Base-by-base conservation (phyloP, 2,888 invertebrate genomes). In the Eristalis pertinax region DNA sequence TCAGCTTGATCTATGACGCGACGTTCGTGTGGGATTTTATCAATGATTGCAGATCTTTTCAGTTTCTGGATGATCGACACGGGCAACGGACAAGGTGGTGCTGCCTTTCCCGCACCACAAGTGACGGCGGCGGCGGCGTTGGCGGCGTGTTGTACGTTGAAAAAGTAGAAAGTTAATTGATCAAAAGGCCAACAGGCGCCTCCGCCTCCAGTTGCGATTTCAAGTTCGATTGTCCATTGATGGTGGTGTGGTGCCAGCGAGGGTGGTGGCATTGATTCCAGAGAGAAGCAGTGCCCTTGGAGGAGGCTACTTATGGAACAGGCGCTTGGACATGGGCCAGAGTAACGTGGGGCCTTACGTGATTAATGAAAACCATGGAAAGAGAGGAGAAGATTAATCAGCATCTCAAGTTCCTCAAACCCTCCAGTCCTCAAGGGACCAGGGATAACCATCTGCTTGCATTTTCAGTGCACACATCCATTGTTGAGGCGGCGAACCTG, bases 111-210 rank as follows among this genome's bases (percentile, higher is more conserved):
- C 58, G 19, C 43, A 19, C 43, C 43, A 70, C 24, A 24, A 58
- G 67, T 60, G n/a, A 77, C 32, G 32, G 4, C 32, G 7, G 32
- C 26, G 26, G 26, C 26, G n/a, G 26, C 26, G 26, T 1, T 5
- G 32, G 32, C 7, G 32, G 32, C 77, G 35, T 85, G 50, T 50
- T 50, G 74, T 67, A 75, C 60, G 68, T 67, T 69, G 73, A 86
- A 81, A 86, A 86, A 64, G 32, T 78, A 86, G 82, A 86, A 86
- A 86, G 86, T 86, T 78, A 70, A 74, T 56, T 29, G 63, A 63
- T 67, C 58, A 62, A 41, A 0, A 10, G 50, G 50, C 50, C 19
- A 50, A 19, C 7, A 50, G 50, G 50, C 50, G 50, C 50, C 50
- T 50, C 19, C 50, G 19, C 50, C 19, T 19, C 19, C 8, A 19